Percentiles rank a stretch among this genome's conserved stretches.
Evolutionary conservation across 2,888 invertebrate genomes (phyloP).

Genomic region (Allygus modestus): DNA sequence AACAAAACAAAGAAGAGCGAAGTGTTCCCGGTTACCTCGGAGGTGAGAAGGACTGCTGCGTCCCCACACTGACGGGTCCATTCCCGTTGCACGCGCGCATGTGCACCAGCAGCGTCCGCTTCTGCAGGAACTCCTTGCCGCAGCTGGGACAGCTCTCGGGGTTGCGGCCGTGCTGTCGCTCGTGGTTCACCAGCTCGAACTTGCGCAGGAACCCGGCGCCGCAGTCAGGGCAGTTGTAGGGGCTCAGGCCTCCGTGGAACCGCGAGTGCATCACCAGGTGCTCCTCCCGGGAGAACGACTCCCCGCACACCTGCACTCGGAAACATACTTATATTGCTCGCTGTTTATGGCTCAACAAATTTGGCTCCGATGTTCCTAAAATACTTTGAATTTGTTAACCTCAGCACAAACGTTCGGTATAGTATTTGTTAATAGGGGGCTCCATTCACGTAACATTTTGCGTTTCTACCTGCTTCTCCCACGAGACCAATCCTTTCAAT

Average conservation of each 20-base stretch:
- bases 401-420: too few relatives aligned
- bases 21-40: not conserved
- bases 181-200: conserved; percentile 91
- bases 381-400: too few relatives aligned
- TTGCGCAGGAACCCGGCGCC: conserved; percentile 90
- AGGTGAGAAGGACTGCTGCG: conserved; percentile 62
- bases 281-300: conserved; percentile 94
- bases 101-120: conserved; percentile 88
- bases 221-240: conserved; percentile 95
- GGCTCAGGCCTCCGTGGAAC: conserved; percentile 97
- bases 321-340: not conserved
- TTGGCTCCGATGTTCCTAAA: too few relatives aligned
- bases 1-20: too few relatives aligned
- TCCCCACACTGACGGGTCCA: conserved; percentile 64
- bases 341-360: not conserved
- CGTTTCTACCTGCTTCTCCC: too few relatives aligned
- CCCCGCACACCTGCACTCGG: conserved; percentile 85
- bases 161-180: conserved; percentile 87
- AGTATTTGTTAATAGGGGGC: too few relatives aligned
- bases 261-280: conserved; percentile 82
- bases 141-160: conserved; percentile 90
- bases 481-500: too few relatives aligned
- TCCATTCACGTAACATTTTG: too few relatives aligned
- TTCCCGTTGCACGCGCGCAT: conserved; percentile 69
- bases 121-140: conserved; percentile 91